Conservation (phyloP, 2,888 invertebrate genomes). For the Rhyacophila evoluta region DNA sequence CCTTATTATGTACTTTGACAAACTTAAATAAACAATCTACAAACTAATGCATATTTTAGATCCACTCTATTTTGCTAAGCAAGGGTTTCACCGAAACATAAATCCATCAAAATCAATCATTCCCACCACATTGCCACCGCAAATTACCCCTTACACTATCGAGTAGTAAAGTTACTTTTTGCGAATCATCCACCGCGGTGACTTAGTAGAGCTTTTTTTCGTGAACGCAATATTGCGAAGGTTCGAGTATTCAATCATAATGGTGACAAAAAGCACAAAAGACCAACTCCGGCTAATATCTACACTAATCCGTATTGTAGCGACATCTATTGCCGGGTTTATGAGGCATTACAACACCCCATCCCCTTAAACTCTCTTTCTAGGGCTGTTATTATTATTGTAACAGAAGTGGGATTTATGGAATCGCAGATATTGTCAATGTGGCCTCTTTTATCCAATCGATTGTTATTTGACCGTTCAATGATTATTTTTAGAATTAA, state of each 20-base stretch:
- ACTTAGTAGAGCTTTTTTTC: slow-evolving; percentile 16
- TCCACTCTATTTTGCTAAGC: slow-evolving; percentile 31
- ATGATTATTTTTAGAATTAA: too few species aligned
- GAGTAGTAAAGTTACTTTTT: neutral
- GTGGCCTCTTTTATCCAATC: too few species aligned
- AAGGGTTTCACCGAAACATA: slow-evolving; percentile 20
- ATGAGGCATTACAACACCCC: slow-evolving; percentile 54
- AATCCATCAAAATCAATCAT: slow-evolving; percentile 27
- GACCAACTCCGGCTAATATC: slow-evolving; percentile 51
- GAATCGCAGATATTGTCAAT: slow-evolving; percentile 12
- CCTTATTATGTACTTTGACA: too few species aligned
- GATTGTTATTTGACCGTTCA: too few species aligned
- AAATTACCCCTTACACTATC: neutral
- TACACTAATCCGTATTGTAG: slow-evolving; percentile 54
- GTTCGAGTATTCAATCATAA: slow-evolving; percentile 54
- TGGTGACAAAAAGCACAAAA: slow-evolving; percentile 54
- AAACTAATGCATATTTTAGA: slow-evolving; percentile 36
- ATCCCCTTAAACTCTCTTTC: slow-evolving; percentile 8
- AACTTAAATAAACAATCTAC: slow-evolving; percentile 41
- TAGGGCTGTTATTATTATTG: slow-evolving; percentile 1
- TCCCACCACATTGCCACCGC: neutral
- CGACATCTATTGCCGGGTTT: slow-evolving; percentile 53
- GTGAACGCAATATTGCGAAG: slow-evolving; percentile 44
- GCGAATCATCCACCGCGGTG: neutral
- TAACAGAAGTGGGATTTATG: neutral